Base-by-base conservation (phyloP, 2,797 vertebrate species). In the Amphiprion clarkii region DNA sequence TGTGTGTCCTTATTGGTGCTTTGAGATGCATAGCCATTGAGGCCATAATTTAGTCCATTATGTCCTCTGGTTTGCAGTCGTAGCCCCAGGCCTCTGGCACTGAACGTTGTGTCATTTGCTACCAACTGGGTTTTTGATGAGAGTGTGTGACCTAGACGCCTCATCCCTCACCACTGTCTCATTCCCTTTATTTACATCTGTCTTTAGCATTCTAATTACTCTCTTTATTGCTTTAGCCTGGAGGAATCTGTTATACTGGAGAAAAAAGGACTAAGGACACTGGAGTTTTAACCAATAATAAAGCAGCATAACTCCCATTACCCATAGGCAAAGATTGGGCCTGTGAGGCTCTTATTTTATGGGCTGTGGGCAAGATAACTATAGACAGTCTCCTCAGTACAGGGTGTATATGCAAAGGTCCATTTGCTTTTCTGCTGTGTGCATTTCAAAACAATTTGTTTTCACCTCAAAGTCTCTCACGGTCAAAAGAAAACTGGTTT, bases 161-260 rank as follows among this genome's bases (percentile, higher is more conserved):
- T 95, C 96, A 96, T 96, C 96, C 96, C 96, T 99, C 98, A 97
- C 93, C 95, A 94, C 96, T 95, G 95, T 97, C 96, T 97, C 96
- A 95, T 97, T 97, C 95, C 95, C 94, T 96, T 99, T 99, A 98
- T 99, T 99, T 98, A 99, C 97, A 97, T 97, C 97, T 97, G 95
- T 98, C 97, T 97, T 99, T 98, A 97, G 97, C 97, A 98, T 96
- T 96, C 96, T 99, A 98, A 99, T 99, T 98, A 98, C 97, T 95
- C 94, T 94, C 96, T 97, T 99, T 98, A 99, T 98, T 99, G 96
- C 97, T 98, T 98, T 98, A 90, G 97, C 98, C 98, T 90, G 95
- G 92, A 98, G 98, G 96, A 96, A 96, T 95, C 96, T 94, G 94
- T 93, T 92, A 78, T 82, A 89, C 81, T 78, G 85, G 70, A 77